phyloP scores from a whole-genome alignment of 2,113 vertebrate species.

The Toxotes jaculatrix region DNA sequence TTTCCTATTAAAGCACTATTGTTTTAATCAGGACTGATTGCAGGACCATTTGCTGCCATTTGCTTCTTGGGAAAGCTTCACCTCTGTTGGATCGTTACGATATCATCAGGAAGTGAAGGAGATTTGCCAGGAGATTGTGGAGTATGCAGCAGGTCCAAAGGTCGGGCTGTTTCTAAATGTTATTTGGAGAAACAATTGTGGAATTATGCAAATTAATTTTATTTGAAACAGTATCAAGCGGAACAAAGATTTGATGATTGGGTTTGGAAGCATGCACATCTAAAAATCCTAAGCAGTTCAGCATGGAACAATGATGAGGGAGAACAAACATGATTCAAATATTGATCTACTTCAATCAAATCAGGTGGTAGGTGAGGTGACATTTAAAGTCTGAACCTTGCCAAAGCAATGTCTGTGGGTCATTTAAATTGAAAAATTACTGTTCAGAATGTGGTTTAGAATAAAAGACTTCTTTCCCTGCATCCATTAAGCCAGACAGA shows the following conservation, averaged over 20 bases:
- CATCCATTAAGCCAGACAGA: slow-evolving; percentile 23
- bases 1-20: slow-evolving; percentile 57
- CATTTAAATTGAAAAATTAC: background rate
- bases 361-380: background rate
- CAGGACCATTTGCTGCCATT: slow-evolving; percentile 23
- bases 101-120: slow-evolving; percentile 13
- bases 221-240: slow-evolving; percentile 3
- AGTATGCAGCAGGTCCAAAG: background rate
- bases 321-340: background rate
- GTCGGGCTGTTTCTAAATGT: background rate
- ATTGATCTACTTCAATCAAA: background rate
- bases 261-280: background rate
- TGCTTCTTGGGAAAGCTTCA: slow-evolving; percentile 31
- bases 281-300: background rate
- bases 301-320: background rate
- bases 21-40: slow-evolving; percentile 76
- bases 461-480: background rate
- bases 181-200: background rate
- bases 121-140: slow-evolving; percentile 10
- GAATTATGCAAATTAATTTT: slow-evolving; percentile 18
- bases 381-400: background rate
- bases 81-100: background rate
- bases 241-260: background rate
- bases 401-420: background rate
- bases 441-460: background rate